Base-by-base conservation (phyloP, 2,888 invertebrate species). In the Yponomeuta evonymella region DNA sequence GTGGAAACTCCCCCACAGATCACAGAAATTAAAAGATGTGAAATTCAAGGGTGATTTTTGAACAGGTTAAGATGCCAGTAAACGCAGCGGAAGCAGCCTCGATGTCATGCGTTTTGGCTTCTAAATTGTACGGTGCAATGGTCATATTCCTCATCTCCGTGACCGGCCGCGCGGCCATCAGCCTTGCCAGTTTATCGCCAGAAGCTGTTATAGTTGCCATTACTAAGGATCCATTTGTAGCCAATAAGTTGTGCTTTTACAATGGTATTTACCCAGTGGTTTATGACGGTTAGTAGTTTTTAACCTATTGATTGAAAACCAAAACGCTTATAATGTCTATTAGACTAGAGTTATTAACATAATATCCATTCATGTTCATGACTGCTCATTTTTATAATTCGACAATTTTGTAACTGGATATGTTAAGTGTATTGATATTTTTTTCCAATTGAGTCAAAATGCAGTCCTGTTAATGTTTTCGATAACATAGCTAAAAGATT, bases 211-310 rank as follows among this genome's bases (percentile, higher is more conserved):
- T 82, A 36, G 4, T 83, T 8, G 72, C 80, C 0, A 72, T 83
- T 71, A 78, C 76, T 48, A 73, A 75, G 0, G 75, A 75, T 64
- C 72, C 74, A 5, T 33, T 15, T 0, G 93, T 94, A 1, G 94
- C 95, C 0, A 84, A 94, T 68, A 93, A 94, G 72, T 75, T 95
- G 72, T 94, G 94, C 64, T 67, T 93, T 2, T 87, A 81, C 76
- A 79, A 84, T 73, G 87, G 86, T 1, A 75, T 92, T 2, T 79
- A 86, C 63, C 82, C 92, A 1, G 73, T 92, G 15, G 77, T 88
- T 36, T 92, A 65, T 65, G 30, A 65, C 29, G 33, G 65, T 65
- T 29, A 29, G 65, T 58, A 5, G 3, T 58, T 58, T 15, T 58
- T 4, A 36, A 36, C 36, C 36, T 5, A 36, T 36, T 36, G 36